A percentile compares a stretch with the other conserved stretches of the same genome.
Evolutionary conservation across 2,888 invertebrate genomes (phyloP).

Genomic region (Ischnura elegans): DNA sequence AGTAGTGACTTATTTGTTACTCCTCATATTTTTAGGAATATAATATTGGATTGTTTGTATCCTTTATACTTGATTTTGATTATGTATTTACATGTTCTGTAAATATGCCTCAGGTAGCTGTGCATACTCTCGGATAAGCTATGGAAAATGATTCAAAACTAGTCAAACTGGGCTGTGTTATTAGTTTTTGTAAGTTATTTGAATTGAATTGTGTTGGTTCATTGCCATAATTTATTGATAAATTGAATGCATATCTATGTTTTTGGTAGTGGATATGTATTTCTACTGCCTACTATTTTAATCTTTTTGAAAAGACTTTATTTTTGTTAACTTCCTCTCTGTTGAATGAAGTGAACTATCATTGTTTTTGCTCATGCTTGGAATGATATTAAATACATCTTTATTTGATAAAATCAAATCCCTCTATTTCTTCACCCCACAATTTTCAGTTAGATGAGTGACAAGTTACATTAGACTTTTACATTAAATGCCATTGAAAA

Average conservation of each 20-base stretch:
- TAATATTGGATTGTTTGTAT: background rate
- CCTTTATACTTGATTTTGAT: background rate
- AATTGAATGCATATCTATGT: background rate
- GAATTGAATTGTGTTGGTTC: background rate
- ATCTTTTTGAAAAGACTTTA: constrained; percentile 11
- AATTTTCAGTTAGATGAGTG: too few species aligned
- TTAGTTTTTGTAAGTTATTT: background rate
- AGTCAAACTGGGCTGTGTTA: constrained; percentile 15
- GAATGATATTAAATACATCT: background rate
- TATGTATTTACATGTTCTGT: background rate
- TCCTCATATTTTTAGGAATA: background rate
- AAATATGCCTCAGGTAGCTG: background rate
- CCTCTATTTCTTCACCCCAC: background rate
- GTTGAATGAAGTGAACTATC: constrained; percentile 18
- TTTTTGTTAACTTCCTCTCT: constrained; percentile 15
- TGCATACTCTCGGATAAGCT: background rate
- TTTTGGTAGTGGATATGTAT: background rate
- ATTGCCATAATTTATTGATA: background rate
- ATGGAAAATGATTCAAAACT: background rate
- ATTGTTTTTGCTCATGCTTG: background rate
- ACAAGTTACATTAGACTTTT: too few species aligned
- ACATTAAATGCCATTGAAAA: too few species aligned
- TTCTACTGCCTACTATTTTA: background rate
- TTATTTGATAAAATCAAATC: background rate
- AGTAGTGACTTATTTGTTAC: background rate